phyloP scores from a whole-genome alignment of 2,888 invertebrate genomes.

The Thera obeliscata region DNA sequence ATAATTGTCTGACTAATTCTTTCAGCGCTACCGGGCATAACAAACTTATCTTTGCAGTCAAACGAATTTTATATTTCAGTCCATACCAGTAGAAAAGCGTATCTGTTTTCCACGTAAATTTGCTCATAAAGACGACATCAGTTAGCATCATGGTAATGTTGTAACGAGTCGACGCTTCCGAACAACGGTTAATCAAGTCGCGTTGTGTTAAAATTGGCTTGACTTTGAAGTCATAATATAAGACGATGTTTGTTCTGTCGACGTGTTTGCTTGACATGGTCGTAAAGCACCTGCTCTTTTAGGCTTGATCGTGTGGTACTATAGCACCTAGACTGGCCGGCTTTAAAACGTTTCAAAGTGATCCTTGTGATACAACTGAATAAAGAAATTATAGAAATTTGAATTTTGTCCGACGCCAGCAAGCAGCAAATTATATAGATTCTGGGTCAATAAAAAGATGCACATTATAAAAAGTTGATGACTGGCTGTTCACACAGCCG shows the following conservation, averaged over 20 bases:
- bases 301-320: neutral
- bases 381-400: no score
- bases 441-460: no score
- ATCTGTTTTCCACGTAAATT: conserved; percentile 15
- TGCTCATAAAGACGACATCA: conserved; percentile 57
- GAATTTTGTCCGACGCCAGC: no score
- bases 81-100: neutral
- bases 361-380: no score
- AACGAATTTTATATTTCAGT: neutral
- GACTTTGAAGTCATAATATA: conserved; percentile 43
- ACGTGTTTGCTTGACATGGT: conserved; percentile 23
- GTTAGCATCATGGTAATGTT: conserved; percentile 67
- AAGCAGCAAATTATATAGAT: no score
- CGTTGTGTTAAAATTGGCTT: conserved; percentile 34
- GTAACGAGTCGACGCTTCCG: conserved; percentile 55
- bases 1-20: no score
- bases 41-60: no score
- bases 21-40: no score
- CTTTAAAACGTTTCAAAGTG: no score
- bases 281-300: neutral
- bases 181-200: conserved; percentile 54
- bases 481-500: no score
- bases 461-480: no score
- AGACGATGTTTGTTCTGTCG: conserved; percentile 41
- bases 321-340: no score